Conservation (phyloP, 2,888 invertebrate genomes). For the Pyrrhia umbra region DNA sequence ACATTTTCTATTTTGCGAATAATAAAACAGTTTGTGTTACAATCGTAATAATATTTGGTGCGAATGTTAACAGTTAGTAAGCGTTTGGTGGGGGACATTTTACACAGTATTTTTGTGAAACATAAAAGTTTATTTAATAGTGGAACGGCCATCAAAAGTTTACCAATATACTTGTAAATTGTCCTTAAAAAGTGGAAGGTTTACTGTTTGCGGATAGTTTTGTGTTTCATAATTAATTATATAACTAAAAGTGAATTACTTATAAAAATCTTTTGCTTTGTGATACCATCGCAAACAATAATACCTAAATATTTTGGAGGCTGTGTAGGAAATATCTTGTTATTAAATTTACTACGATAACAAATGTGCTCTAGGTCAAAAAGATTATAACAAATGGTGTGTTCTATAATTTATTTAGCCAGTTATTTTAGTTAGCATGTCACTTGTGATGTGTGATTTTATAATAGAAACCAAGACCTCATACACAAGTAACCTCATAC, state of each 20-base stretch:
- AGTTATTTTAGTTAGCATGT: too few relatives aligned
- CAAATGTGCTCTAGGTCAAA: conserved; percentile 22
- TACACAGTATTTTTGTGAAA: conserved; percentile 46
- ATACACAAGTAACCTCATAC: too few relatives aligned
- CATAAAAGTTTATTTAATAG: neutral
- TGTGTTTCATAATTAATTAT: neutral
- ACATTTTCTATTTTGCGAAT: too few relatives aligned
- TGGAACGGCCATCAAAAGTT: conserved; percentile 1
- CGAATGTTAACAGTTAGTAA: conserved; percentile 75
- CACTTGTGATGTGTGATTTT: too few relatives aligned
- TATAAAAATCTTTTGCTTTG: neutral
- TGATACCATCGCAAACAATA: conserved; percentile 59
- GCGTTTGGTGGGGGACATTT: conserved; percentile 71
- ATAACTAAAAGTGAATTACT: too few relatives aligned
- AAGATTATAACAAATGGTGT: neutral
- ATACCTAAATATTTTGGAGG: conserved; percentile 11
- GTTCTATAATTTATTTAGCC: neutral
- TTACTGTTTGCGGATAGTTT: conserved; percentile 74
- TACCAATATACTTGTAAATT: conserved; percentile 57
- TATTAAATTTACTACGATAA: neutral
- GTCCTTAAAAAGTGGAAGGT: conserved; percentile 51
- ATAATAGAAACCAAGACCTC: too few relatives aligned
- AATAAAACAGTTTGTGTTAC: conserved; percentile 55
- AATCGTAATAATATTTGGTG: conserved; percentile 53
- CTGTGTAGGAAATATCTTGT: conserved; percentile 32